Base-by-base conservation (phyloP, 2,888 invertebrate genomes). In the Nebria salina region DNA sequence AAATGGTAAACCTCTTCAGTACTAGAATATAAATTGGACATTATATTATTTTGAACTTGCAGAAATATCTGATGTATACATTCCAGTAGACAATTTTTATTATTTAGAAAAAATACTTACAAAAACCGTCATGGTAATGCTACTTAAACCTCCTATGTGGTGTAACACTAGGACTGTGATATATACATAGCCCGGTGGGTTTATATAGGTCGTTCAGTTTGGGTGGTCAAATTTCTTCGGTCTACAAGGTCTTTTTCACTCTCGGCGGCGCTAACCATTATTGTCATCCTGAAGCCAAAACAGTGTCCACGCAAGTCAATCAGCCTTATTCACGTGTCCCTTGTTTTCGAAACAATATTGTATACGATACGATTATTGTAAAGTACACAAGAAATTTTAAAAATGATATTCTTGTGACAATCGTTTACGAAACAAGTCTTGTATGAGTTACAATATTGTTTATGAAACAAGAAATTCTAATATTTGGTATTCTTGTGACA, bases 101-200 rank as follows among this genome's bases (percentile, higher is more conserved):
- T 9, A 26, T n/a, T 1, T 68, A 9, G 2, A 68, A 68, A 26
- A 20, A 68, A 73, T 77, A 85, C 85, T 86, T 83, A 86, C 86
- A 84, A 84, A 77, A 76, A 83, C 65, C 79, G 83, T 85, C 85
- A 85, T 86, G 84, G 82, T 85, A 76, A 83, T 26, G 82, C 77
- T 77, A 54, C 34, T 34, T 54, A 7, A 82, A 77, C 82, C 82
- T 78, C 82, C 81, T 81, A 70, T 43, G 65, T 73, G 74, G 25
- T 54, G 7, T 72, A 42, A 75, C 73, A 65, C 72, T 81, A 81
- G 81, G 81, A 81, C 81, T 81, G 81, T 81, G 81, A 72, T 81
- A 72, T 76, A 20, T 54, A 42, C 8, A 72, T 72, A 76, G 80
- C 72, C 43, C 65, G 65, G 54, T 65, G 72, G 76, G 76, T 73